These are phyloP conservation scores for Dromas ardeola DNA, from an alignment of 2,113 vertebrate species.

Conservation along the genomic window DNA sequence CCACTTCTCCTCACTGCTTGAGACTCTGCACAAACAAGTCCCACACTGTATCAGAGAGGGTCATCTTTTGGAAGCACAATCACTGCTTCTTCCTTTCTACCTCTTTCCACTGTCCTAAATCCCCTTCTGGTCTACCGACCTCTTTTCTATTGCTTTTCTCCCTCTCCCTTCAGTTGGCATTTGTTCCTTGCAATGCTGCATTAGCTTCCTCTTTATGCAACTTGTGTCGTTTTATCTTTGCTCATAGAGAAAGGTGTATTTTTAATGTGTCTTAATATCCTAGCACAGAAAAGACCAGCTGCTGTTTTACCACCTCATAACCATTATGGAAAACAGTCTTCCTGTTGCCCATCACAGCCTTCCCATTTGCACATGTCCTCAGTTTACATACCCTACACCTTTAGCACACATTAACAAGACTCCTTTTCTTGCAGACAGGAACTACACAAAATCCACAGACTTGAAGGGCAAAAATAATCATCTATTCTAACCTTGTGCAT, in stretches of 20 bases:
- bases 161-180: background rate
- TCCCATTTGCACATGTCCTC: background rate
- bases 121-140: background rate
- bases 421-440: background rate
- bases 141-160: background rate
- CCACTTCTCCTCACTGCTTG: background rate
- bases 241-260: background rate
- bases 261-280: background rate
- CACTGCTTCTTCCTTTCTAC: background rate
- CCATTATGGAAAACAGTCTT: background rate
- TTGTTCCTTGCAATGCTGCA: background rate
- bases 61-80: background rate
- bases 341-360: background rate
- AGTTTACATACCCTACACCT: background rate
- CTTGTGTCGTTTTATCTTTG: background rate
- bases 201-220: background rate
- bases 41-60: background rate
- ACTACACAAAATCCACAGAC: background rate
- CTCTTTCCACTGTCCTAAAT: background rate
- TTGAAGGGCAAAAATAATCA: background rate
- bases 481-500: background rate
- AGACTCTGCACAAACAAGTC: background rate
- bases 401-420: background rate
- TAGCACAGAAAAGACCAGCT: background rate
- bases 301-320: background rate